Evolutionary conservation across 2,113 vertebrate genomes (phyloP), one percentile per base, ranked within the genome.

Genomic region (Catharus bicknelli): DNA sequence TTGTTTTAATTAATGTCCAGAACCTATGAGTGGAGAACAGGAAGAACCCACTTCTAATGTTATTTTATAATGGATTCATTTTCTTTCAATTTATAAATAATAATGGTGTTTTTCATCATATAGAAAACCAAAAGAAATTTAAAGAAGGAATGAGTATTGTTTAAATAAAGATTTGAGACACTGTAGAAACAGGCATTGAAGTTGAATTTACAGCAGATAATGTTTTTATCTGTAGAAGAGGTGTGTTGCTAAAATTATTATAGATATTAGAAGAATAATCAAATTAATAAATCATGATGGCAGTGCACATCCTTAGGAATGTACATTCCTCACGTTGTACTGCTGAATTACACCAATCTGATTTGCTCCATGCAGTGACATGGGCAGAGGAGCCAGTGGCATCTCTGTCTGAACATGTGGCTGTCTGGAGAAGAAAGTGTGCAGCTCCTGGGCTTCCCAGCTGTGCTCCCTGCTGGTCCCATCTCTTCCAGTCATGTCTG

Each of bases 71-170:
- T 53, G 50, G 20, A 54, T 53, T 87, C 4, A 36, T 85, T 96
- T 93, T 92, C 67, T 94, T 97, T 91, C 88, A 29, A 22, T 66
- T 88, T 96, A 86, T 92, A 91, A 95, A 45, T 43, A 81, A 40
- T 86, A 76, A 48, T 68, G 89, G 89, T 68, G 32, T 45, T 95
- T 90, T 94, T 95, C 79, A 85, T 95, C 48, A 91, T 94, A 92
- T 78, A 82, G 23, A 55, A 94, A 73, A 53, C 74, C 34, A 78
- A 95, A 95, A 93, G 58, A 95, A 95, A 87, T 53, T 89, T 81
- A 83, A 86, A 95, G 86, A 80, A 81, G n/a, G 48, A 73, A 73
- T 26, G n/a, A 94, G 27, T 69, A 47, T 82, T 91, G 68, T 54
- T 72, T 95, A 70, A 70, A 48, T 87, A 73, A 90, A 84, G 54